These are phyloP conservation scores for Vulpes lagopus DNA, from an alignment of 2,113 vertebrate species.

Conservation along the genomic window DNA sequence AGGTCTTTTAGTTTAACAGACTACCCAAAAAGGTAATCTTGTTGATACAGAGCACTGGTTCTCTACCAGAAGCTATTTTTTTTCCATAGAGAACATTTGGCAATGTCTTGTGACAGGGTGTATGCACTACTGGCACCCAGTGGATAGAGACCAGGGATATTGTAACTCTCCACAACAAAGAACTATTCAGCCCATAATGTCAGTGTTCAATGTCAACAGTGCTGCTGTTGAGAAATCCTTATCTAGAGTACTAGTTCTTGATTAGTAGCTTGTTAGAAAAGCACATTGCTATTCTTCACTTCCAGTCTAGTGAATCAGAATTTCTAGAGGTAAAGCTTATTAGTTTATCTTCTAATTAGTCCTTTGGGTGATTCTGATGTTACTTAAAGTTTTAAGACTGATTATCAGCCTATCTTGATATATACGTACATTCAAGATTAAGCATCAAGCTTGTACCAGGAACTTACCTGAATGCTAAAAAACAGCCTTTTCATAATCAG, in stretches of 20 bases:
- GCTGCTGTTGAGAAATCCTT: not conserved
- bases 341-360: not conserved
- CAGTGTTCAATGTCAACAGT: not conserved
- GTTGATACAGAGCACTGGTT: not conserved
- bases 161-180: not conserved
- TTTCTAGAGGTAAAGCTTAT: not conserved
- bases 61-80: not conserved
- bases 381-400: slow-evolving; percentile 8
- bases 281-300: not conserved
- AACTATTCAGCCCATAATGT: not conserved
- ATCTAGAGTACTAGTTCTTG: not conserved
- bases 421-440: not conserved
- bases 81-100: not conserved
- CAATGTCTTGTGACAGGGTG: not conserved
- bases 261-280: slow-evolving; percentile 7
- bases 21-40: not conserved
- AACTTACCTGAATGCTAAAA: not conserved
- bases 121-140: not conserved
- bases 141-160: not conserved
- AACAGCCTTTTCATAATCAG: not conserved
- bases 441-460: not conserved
- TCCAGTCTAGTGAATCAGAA: not conserved
- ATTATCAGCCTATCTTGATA: not conserved
- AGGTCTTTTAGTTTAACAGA: slow-evolving; percentile 22
- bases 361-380: not conserved